A percentile compares a stretch with the other conserved stretches of the same genome.
Conservation (phyloP, 2,888 invertebrate genomes). For the Homarus gammarus region DNA sequence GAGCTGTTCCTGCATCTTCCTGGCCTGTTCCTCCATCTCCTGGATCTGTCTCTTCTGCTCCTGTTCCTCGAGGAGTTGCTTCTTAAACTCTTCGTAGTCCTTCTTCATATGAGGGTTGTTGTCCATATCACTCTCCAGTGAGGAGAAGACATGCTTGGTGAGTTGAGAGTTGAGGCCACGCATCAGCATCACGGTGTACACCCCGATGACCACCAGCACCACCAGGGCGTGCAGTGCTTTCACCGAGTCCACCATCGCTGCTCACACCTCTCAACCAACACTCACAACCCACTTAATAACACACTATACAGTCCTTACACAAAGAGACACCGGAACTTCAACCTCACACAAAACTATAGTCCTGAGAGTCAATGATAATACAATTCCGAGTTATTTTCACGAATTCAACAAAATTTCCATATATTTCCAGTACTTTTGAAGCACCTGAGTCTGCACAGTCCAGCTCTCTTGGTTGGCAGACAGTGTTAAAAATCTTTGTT, state of each 20-base stretch:
- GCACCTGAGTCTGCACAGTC: too few species aligned
- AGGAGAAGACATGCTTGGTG: constrained; percentile 27
- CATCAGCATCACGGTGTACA: constrained; percentile 55
- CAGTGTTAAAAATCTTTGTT: too few species aligned
- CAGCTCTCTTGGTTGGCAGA: too few species aligned
- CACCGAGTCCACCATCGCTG: constrained; percentile 44
- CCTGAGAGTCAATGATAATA: not conserved
- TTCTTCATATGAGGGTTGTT: constrained; percentile 59
- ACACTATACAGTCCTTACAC: not conserved
- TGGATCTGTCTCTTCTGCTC: constrained; percentile 40
- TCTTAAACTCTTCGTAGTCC: constrained; percentile 55
- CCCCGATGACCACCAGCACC: constrained; percentile 57
- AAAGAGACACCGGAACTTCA: not conserved
- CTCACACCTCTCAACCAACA: not conserved
- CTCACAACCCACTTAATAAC: not conserved
- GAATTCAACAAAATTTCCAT: too few species aligned
- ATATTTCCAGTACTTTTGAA: too few species aligned
- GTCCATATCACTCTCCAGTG: constrained; percentile 48
- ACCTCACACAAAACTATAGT: not conserved
- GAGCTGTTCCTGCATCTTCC: not conserved
- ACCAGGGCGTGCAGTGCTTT: constrained; percentile 45
- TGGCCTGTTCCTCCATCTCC: constrained; percentile 15
- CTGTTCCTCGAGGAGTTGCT: constrained; percentile 38
- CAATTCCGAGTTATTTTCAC: not conserved
- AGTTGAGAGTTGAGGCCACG: constrained; percentile 49